These are phyloP conservation scores for Leucophora obtusa DNA, from an alignment of 2,888 invertebrate genomes.

Conservation along the genomic window DNA sequence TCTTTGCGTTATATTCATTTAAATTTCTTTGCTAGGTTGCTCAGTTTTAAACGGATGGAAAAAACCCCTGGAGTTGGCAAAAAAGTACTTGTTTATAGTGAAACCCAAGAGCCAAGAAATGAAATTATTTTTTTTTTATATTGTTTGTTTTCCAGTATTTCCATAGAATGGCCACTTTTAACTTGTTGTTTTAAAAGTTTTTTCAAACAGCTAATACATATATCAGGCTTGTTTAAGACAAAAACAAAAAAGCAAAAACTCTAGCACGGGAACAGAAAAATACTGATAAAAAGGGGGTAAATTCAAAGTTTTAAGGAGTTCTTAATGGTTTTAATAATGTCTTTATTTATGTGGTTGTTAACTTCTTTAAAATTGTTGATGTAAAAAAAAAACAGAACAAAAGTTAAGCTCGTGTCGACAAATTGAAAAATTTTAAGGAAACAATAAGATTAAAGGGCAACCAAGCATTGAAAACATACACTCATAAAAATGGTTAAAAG, in stretches of 20 bases:
- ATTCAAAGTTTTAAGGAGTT: constrained; percentile 37
- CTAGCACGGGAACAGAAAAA: constrained; percentile 13
- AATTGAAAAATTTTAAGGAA: not conserved
- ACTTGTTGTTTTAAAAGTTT: constrained; percentile 60
- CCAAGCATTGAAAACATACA: not conserved
- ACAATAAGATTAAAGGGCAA: not conserved
- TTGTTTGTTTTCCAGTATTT: constrained; percentile 36
- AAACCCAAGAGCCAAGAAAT: constrained; percentile 46
- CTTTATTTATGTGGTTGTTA: constrained; percentile 57
- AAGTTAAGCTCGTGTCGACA: not conserved
- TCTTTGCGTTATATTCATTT: constrained; percentile 48
- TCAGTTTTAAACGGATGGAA: constrained; percentile 12
- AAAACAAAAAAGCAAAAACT: not conserved
- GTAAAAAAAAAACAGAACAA: not conserved
- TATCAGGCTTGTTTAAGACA: constrained; percentile 30
- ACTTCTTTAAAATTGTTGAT: constrained; percentile 28
- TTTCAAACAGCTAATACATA: constrained; percentile 55
- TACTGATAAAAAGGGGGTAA: constrained; percentile 36
- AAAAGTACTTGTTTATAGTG: constrained; percentile 56
- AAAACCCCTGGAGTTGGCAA: constrained; percentile 59
- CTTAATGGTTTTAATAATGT: constrained; percentile 47
- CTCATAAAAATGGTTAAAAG: too few relatives aligned
- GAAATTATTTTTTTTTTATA: constrained; percentile 32
- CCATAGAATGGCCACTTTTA: constrained; percentile 58
- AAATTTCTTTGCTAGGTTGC: constrained; percentile 27